Evolutionary conservation across 1,140 invertebrate genomes (phyloP).

Genomic region (Drosophila nasuta): DNA sequence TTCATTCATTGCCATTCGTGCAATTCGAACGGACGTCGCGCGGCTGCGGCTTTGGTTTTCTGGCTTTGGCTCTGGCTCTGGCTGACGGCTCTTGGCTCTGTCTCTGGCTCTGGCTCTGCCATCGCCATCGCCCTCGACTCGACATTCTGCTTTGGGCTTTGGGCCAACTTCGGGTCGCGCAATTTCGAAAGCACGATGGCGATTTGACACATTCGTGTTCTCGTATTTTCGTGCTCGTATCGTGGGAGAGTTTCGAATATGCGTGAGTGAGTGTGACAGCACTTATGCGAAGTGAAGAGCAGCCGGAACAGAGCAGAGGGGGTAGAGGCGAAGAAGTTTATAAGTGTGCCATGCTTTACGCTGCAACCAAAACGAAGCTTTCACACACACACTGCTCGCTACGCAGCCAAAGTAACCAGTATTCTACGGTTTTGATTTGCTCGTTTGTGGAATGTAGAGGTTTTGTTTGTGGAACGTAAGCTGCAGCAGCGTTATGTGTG

Average conservation of each 20-base stretch:
- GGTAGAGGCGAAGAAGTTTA: slow-evolving; percentile 2
- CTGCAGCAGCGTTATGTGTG: neutral
- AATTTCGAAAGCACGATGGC: slow-evolving; percentile 57
- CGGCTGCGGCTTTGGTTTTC: slow-evolving; percentile 43
- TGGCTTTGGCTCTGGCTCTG: slow-evolving; percentile 18
- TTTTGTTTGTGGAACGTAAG: slow-evolving; percentile 44
- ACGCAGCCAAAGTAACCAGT: slow-evolving; percentile 14
- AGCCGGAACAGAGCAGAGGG: neutral
- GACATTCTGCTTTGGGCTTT: slow-evolving; percentile 35
- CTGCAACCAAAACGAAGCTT: slow-evolving; percentile 41
- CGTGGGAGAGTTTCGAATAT: slow-evolving; percentile 25
- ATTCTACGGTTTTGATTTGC: slow-evolving; percentile 4
- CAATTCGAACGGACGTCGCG: slow-evolving; percentile 40
- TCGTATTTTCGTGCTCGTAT: slow-evolving; percentile 11
- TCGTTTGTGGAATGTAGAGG: neutral
- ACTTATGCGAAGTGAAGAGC: too few relatives aligned
- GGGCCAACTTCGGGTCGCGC: slow-evolving; percentile 35
- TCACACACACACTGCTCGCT: slow-evolving; percentile 1
- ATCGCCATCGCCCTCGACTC: slow-evolving; percentile 44
- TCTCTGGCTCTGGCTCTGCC: slow-evolving; percentile 5
- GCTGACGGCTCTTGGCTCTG: neutral
- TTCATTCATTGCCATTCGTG: slow-evolving; percentile 73
- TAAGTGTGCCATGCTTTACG: slow-evolving; percentile 52
- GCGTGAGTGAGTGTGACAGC: neutral
- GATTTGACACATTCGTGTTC: slow-evolving; percentile 8